A percentile compares a stretch with the other conserved stretches of the same genome.
phyloP scores from a whole-genome alignment of 2,113 vertebrate species.

The Pantherophis guttatus region DNA sequence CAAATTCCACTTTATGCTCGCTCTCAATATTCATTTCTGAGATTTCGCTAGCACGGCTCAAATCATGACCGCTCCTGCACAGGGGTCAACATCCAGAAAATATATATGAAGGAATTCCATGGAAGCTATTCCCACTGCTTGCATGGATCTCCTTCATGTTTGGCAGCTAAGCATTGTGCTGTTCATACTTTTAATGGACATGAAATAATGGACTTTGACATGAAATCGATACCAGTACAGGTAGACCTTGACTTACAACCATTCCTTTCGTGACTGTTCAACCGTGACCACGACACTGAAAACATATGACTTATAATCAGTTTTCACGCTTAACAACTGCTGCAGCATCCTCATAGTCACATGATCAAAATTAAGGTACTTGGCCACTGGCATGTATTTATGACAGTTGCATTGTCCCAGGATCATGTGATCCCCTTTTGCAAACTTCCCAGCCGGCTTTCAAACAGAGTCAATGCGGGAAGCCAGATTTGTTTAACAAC shows the following conservation, averaged over 20 bases:
- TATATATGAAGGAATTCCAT: neutral
- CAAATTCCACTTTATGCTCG: neutral
- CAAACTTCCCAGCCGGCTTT: neutral
- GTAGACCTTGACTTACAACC: neutral
- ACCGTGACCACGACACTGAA: neutral
- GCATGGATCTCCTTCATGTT: neutral
- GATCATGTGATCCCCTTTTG: neutral
- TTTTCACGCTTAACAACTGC: neutral
- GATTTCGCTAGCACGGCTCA: neutral
- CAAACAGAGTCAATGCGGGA: neutral
- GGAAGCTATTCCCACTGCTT: neutral
- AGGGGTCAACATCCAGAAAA: neutral
- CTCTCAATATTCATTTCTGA: neutral
- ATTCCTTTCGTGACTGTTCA: neutral
- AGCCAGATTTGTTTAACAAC: neutral
- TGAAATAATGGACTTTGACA: neutral
- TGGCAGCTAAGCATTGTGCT: neutral
- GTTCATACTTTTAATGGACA: neutral
- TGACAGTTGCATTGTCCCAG: neutral
- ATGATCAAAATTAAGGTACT: neutral
- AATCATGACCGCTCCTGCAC: neutral
- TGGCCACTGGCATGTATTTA: neutral
- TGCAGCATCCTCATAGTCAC: neutral
- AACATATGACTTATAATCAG: neutral
- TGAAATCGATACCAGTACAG: neutral